Evolutionary conservation across 2,888 invertebrate species (phyloP).

Genomic region (Calephelis perditalis): DNA sequence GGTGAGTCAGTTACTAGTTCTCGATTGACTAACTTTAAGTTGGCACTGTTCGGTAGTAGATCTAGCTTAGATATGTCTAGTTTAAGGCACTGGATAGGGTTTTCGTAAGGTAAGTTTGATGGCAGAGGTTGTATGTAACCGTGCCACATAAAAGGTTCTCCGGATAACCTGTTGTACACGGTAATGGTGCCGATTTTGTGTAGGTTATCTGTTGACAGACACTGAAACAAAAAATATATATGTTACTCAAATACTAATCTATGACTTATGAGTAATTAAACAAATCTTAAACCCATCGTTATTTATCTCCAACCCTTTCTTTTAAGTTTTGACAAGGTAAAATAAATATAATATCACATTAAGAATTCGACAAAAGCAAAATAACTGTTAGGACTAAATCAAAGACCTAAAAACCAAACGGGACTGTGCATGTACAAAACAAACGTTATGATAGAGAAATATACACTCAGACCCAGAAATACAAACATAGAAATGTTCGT

Average conservation of each 20-base stretch:
- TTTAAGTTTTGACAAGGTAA: no score
- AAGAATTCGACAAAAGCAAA: no score
- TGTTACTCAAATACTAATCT: background rate
- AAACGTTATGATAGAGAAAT: no score
- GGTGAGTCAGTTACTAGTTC: constrained; percentile 42
- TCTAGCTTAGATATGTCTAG: constrained; percentile 45
- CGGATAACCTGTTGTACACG: constrained; percentile 52
- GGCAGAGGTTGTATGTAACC: constrained; percentile 42
- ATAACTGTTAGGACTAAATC: no score
- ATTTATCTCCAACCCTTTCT: no score
- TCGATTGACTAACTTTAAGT: constrained; percentile 42
- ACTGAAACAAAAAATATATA: constrained; percentile 37
- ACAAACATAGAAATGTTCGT: no score
- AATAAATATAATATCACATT: no score
- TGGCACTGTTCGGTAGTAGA: constrained; percentile 51
- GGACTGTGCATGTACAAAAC: no score
- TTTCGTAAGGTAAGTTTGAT: constrained; percentile 38
- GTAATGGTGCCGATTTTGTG: constrained; percentile 45
- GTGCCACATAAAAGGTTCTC: constrained; percentile 50
- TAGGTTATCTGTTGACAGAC: constrained; percentile 36
- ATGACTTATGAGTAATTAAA: no score
- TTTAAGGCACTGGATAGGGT: constrained; percentile 36
- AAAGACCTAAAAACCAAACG: no score
- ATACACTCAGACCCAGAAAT: no score
- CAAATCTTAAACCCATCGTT: no score